Evolutionary conservation across 2,797 vertebrate species (phyloP), one percentile per base, ranked within the genome.

Genomic region (Acipenser transmontanus): DNA sequence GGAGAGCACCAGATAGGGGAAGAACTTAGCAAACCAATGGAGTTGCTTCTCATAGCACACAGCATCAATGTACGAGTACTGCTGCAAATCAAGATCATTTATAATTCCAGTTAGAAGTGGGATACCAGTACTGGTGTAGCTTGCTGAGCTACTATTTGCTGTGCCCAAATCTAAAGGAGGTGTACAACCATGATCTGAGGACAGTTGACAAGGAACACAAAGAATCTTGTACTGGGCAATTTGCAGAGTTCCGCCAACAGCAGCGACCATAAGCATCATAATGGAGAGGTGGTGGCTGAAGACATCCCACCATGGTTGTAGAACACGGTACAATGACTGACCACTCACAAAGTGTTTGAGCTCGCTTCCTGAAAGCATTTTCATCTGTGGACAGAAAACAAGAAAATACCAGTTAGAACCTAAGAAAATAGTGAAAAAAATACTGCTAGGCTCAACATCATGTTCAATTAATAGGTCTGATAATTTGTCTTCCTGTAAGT

Each of bases 291-390:
- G 91, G 82, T 91, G 91, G 87, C 89, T 90, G 81, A 91, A 90
- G 74, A 92, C 89, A 11, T 91, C 90, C 90, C 90, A 91, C 90
- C 90, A 91, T 6, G 90, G 90, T 68, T 90, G 91, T 65, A 92
- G 72, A 65, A 91, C 88, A 70, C 91, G 87, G 62, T 88, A 89
- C n/a, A 87, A 89, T 59, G 87, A 81, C 65, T 89, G 88, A 49
- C 87, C 82, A n/a, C 91, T 89, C 72, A 89, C 88, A 78, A 91
- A 78, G 73, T 81, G 87, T 76, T 84, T 89, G 67, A 92, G 82
- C 77, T 92, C 90, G 61, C 89, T 89, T 75, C 91, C 84, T 17
- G 89, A 88, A 71, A 92, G 88, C 90, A 92, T 92, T 85, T 82
- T 73, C 64, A 67, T 76, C 80, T 77, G 76, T 61, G 73, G 65